Percentiles rank a stretch among this genome's conserved stretches.
phyloP scores from a whole-genome alignment of 2,888 invertebrate genomes.

The Ophraella communa region DNA sequence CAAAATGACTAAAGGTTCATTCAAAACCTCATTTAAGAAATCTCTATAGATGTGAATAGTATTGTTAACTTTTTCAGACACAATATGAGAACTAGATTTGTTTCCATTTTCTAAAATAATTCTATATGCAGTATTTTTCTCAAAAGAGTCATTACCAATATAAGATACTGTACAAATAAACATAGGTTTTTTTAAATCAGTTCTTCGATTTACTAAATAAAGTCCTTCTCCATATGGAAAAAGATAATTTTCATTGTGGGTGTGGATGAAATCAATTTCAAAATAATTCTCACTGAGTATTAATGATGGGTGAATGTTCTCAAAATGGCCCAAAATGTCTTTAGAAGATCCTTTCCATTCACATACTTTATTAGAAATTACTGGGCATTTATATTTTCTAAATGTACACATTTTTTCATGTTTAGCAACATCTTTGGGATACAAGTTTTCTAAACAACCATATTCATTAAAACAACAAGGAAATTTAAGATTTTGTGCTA shows the following conservation, averaged over 20 bases:
- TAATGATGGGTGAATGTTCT: slow-evolving; percentile 45
- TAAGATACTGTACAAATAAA: slow-evolving; percentile 47
- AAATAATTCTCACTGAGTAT: slow-evolving; percentile 47
- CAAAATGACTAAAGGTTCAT: slow-evolving; percentile 43
- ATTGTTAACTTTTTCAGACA: slow-evolving; percentile 30
- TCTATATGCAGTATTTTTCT: slow-evolving; percentile 32
- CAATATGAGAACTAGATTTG: slow-evolving; percentile 21
- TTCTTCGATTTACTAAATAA: slow-evolving; percentile 47
- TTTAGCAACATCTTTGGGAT: slow-evolving; percentile 38
- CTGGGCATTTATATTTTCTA: slow-evolving; percentile 45
- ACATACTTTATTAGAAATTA: slow-evolving; percentile 38
- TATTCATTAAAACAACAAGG: slow-evolving; percentile 47
- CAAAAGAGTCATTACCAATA: slow-evolving; percentile 35
- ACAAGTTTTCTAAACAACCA: slow-evolving; percentile 48
- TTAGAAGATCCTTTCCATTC: slow-evolving; percentile 47
- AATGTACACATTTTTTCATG: slow-evolving; percentile 50
- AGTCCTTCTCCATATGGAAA: slow-evolving; percentile 45
- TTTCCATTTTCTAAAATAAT: slow-evolving; percentile 38
- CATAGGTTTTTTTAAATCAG: slow-evolving; percentile 38
- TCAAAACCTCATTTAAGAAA: slow-evolving; percentile 31
- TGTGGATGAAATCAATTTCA: slow-evolving; percentile 51
- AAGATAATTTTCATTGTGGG: slow-evolving; percentile 49
- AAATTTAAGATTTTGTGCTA: slow-evolving; percentile 46
- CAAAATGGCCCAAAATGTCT: slow-evolving; percentile 49
- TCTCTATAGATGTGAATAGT: slow-evolving; percentile 39